These are phyloP conservation scores for Carollia perspicillata DNA, from an alignment of 2,113 vertebrate species.

Conservation along the genomic window DNA sequence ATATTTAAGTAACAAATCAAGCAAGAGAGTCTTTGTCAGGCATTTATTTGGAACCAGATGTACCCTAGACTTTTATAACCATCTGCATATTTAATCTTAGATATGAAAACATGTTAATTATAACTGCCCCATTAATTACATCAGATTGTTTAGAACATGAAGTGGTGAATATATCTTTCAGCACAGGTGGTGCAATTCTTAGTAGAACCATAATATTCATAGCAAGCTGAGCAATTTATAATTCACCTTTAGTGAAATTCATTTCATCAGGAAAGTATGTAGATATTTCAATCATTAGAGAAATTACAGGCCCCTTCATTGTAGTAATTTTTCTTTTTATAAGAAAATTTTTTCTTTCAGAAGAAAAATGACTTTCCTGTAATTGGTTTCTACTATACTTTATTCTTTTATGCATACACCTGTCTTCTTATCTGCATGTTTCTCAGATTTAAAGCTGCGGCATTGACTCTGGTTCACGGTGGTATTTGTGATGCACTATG, in stretches of 20 bases:
- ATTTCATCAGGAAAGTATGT: slow-evolving; percentile 68
- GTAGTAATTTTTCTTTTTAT: slow-evolving; percentile 77
- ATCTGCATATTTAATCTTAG: slow-evolving; percentile 80
- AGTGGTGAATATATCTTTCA: slow-evolving; percentile 64
- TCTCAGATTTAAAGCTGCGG: slow-evolving; percentile 74
- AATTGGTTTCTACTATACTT: slow-evolving; percentile 80
- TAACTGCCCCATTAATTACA: slow-evolving; percentile 79
- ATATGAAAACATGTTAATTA: slow-evolving; percentile 82
- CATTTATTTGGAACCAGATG: slow-evolving; percentile 78
- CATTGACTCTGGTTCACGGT: slow-evolving; percentile 63
- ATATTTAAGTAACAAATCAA: slow-evolving; percentile 77
- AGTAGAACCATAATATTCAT: slow-evolving; percentile 65
- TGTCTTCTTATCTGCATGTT: slow-evolving; percentile 77
- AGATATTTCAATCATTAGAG: slow-evolving; percentile 77
- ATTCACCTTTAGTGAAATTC: slow-evolving; percentile 74
- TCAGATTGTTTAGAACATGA: slow-evolving; percentile 74
- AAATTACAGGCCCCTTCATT: slow-evolving; percentile 76
- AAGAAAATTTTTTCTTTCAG: slow-evolving; percentile 70
- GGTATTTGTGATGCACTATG: slow-evolving; percentile 73
- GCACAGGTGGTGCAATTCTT: slow-evolving; percentile 73
- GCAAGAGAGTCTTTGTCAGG: slow-evolving; percentile 66
- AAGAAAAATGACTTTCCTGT: slow-evolving; percentile 78
- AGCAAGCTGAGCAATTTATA: slow-evolving; percentile 73
- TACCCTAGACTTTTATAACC: slow-evolving; percentile 71
- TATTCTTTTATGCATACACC: slow-evolving; percentile 75